A percentile compares a stretch with the other conserved stretches of the same genome.
These are phyloP conservation scores for Macaca mulatta DNA, from an alignment of 2,113 vertebrate species.

Conservation along the genomic window DNA sequence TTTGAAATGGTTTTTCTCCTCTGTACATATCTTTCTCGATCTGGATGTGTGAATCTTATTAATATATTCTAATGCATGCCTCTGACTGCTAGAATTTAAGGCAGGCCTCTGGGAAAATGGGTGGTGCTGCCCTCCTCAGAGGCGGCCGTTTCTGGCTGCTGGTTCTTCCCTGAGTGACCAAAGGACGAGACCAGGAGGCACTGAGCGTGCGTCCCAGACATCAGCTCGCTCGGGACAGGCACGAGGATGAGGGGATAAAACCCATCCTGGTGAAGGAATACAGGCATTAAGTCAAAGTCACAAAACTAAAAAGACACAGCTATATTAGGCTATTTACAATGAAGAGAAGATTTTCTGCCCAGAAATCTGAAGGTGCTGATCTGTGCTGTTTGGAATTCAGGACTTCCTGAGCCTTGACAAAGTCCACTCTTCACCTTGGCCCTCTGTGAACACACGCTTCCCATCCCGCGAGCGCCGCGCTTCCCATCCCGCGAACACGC, in stretches of 20 bases:
- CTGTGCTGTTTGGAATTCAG: background rate
- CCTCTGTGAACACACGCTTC: too few relatives aligned
- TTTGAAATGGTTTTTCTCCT: background rate
- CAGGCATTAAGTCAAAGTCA: background rate
- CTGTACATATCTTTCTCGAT: background rate
- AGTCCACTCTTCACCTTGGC: too few relatives aligned
- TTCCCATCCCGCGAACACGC: accelerated
- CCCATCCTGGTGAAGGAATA: background rate
- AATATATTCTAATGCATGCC: background rate
- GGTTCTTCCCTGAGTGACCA: background rate
- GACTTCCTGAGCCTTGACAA: too few relatives aligned
- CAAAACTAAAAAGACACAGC: background rate
- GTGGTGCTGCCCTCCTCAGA: background rate
- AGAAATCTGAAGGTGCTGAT: background rate
- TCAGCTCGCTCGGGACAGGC: too few relatives aligned
- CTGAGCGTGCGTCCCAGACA: background rate
- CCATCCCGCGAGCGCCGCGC: too few relatives aligned
- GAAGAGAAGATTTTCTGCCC: background rate
- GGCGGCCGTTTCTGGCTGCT: accelerated
- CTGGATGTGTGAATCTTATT: background rate
- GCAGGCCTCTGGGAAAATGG: too few relatives aligned
- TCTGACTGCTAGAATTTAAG: background rate
- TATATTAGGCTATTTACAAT: background rate
- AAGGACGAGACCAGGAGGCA: background rate
- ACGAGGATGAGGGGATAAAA: background rate